Conservation (phyloP, 2,888 invertebrate species). For the Lochmaea crataegi region DNA sequence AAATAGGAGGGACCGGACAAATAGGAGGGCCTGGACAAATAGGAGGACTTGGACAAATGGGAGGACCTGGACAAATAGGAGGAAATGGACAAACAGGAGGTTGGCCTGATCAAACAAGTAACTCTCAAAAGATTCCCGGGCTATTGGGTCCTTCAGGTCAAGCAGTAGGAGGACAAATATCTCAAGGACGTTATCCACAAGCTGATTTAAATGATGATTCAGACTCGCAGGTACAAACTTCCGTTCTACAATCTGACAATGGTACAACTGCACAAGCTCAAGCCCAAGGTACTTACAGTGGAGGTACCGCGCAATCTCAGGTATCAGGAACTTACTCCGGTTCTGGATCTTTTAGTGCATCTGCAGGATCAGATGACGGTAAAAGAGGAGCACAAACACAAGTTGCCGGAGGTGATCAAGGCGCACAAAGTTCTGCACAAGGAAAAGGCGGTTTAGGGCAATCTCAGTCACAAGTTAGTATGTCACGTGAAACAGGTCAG, state of each 20-base stretch:
- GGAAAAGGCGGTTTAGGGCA: conserved; percentile 79
- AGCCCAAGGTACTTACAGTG: conserved; percentile 80
- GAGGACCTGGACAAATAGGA: conserved; percentile 30
- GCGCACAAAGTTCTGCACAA: conserved; percentile 81
- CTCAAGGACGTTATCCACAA: not conserved
- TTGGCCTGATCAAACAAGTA: not conserved
- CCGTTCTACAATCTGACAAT: conserved; percentile 68
- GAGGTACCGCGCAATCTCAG: conserved; percentile 84
- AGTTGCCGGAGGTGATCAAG: conserved; percentile 78
- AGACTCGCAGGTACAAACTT: conserved; percentile 80
- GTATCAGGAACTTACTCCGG: conserved; percentile 84
- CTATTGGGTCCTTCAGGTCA: conserved; percentile 29
- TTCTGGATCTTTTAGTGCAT: conserved; percentile 83
- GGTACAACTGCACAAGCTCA: conserved; percentile 82
- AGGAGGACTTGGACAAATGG: conserved; percentile 34
- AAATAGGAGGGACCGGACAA: conserved; percentile 30
- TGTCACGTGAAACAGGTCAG: conserved; percentile 80
- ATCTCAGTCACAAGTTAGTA: conserved; percentile 81
- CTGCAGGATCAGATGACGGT: conserved; percentile 81
- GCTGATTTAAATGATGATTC: conserved; percentile 68
- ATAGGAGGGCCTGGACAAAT: conserved; percentile 17
- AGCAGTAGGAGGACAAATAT: conserved; percentile 16
- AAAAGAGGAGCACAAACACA: conserved; percentile 78
- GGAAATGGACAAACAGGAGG: conserved; percentile 9
- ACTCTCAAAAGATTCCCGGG: conserved; percentile 8